Base-by-base conservation (phyloP, 2,113 vertebrate genomes). In the Centropus bengalensis region DNA sequence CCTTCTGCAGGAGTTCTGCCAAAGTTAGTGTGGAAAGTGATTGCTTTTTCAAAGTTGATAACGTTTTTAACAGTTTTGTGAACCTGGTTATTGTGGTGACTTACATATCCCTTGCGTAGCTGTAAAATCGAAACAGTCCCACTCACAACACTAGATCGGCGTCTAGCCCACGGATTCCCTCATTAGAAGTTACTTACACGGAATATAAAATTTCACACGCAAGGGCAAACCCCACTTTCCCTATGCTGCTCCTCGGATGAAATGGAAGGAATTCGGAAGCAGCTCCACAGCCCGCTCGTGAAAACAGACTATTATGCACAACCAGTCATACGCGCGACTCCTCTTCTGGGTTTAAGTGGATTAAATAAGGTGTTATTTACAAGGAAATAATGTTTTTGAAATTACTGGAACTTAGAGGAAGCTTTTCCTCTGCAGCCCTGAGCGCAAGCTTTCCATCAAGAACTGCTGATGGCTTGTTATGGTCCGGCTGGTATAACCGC, bases 361-460 rank as follows among this genome's bases (percentile, higher is more conserved):
- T 93, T 89, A 92, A 93, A 62, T 92, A 81, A 96, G 82, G 82
- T 93, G 89, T 86, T 88, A 85, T 97, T 97, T 98, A 94, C 91
- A 85, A 93, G 80, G 77, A 90, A 97, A 96, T 97, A 97, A 79
- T 94, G 97, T 98, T 98, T 96, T 96, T 96, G 86, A 98, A 98
- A 98, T 98, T 97, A 97, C 96, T 96, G 95, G 93, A 97, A 96
- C 94, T 98, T 98, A 96, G 77, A 96, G 95, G 96, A 94, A 94
- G 91, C 93, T 94, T 36, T 95, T 94, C 94, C 88, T 87, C 88
- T 86, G 80, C 93, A 97, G 96, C 93, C 97, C 96, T 96, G 87
- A 68, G 58, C 94, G 95, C 98, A 94, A 97, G 98, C 98, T 99
- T 98, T 98, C 98, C 98, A 97, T 98, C 94, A 95, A 97, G 98